Percentiles rank a stretch among this genome's conserved stretches.
Conservation (phyloP, 2,113 vertebrate genomes). For the Xenopus tropicalis region DNA sequence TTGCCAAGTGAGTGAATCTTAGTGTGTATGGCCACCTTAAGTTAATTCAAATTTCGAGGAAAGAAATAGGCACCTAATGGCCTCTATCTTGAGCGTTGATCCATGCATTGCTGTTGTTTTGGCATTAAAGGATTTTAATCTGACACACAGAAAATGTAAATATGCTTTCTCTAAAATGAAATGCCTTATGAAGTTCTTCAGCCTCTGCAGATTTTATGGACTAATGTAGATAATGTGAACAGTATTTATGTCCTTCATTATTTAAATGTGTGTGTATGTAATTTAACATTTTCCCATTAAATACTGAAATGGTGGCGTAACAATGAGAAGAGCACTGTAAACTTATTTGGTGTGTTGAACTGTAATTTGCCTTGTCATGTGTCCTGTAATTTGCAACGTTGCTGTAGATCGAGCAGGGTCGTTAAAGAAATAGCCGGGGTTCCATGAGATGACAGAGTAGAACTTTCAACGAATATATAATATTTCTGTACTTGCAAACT, state of each 20-base stretch:
- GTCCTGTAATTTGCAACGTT: constrained; percentile 57
- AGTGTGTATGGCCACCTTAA: no score
- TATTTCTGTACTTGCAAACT: constrained; percentile 72
- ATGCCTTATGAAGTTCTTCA: constrained; percentile 34
- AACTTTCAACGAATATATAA: constrained; percentile 64
- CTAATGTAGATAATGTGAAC: constrained; percentile 56
- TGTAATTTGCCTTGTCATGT: constrained; percentile 58
- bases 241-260: constrained; percentile 48
- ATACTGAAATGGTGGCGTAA: background rate
- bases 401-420: constrained; percentile 61
- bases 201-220: constrained; percentile 43
- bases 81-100: no score
- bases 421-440: constrained; percentile 38
- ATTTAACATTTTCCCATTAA: background rate
- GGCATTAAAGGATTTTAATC: no score
- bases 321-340: background rate
- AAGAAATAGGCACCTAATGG: no score
- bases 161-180: constrained; percentile 22
- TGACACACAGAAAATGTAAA: no score
- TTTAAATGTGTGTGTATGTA: background rate
- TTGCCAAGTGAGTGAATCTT: no score
- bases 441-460: constrained; percentile 49
- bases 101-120: no score
- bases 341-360: constrained; percentile 14
- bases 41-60: no score